phyloP scores from a whole-genome alignment of 2,888 invertebrate species.

The Eupithecia centaureata region DNA sequence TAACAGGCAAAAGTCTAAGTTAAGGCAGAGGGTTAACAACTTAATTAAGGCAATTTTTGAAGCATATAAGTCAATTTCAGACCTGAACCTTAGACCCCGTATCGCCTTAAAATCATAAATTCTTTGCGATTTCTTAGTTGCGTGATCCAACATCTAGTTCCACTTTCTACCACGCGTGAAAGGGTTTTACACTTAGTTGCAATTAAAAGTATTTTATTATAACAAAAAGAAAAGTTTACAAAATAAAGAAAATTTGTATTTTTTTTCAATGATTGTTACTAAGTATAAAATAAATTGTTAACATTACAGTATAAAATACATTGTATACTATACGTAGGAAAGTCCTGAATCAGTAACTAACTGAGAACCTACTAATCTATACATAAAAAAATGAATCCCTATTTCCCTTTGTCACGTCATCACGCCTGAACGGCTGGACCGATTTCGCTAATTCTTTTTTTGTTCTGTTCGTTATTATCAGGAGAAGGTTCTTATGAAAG shows the following conservation, averaged over 20 bases:
- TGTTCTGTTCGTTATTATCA: too few relatives aligned
- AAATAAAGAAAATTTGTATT: not conserved
- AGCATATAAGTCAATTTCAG: slow-evolving; percentile 25
- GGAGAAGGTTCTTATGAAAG: too few relatives aligned
- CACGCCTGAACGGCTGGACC: too few relatives aligned
- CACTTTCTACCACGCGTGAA: slow-evolving; percentile 83
- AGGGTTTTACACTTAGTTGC: slow-evolving; percentile 64
- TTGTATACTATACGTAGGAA: not conserved
- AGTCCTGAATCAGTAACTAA: not conserved
- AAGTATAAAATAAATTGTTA: too few relatives aligned
- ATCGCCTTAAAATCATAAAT: slow-evolving; percentile 79
- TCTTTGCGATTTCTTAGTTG: slow-evolving; percentile 82
- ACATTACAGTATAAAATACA: too few relatives aligned
- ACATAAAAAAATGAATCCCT: too few relatives aligned
- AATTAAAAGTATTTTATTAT: slow-evolving; percentile 33
- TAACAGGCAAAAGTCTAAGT: not conserved
- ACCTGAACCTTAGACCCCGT: slow-evolving; percentile 51
- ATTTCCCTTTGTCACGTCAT: too few relatives aligned
- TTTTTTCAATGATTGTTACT: too few relatives aligned
- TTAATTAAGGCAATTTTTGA: not conserved
- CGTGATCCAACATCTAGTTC: slow-evolving; percentile 76
- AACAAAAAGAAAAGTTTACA: slow-evolving; percentile 1
- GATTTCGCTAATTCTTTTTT: too few relatives aligned
- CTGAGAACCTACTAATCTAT: too few relatives aligned
- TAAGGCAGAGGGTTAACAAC: not conserved